Base-by-base conservation (phyloP, 2,797 vertebrate species). In the Pogonophryne albipinna region DNA sequence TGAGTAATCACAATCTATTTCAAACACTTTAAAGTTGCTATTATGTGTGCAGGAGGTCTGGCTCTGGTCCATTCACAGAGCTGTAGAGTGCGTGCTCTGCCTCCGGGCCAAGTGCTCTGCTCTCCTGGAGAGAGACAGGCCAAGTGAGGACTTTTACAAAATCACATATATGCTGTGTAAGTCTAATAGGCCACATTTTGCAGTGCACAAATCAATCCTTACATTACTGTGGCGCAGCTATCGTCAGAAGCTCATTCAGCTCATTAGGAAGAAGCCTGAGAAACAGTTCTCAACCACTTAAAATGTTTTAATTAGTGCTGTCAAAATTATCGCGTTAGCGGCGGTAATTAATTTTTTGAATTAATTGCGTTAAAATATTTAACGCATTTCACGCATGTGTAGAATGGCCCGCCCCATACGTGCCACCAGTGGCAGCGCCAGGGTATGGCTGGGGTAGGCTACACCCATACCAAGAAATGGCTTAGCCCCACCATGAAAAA, bases 101-200 rank as follows among this genome's bases (percentile, higher is more conserved):
- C 67, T 74, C 19, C 4, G 19, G 86, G 82, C 85, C 68, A 71
- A 86, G 45, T 73, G 41, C 38, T 77, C 52, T 23, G 56, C 60
- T 82, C 57, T 64, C 65, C 70, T 73, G 63, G 55, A 81, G 83
- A 2, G 67, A 73, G 45, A 66, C 11, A 38, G 83, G 75, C 86
- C 74, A 78, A 86, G 79, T 19, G 20, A 78, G 82, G 84, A 79
- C 69, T 75, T 49, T 83, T 60, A 82, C 73, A 71, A 58, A 87
- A 85, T 74, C 71, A 81, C 77, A 63, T 79, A 61, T 82, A 60
- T 76, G 76, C 58, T 71, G 64, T 74, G 73, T 61, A 57, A 63
- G 83, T 82, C 45, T 72, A 77, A 66, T 60, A 49, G 78, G 79
- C 58, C 65, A 77, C 34, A 42, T 55, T 71, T 66, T 71, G 75